Evolutionary conservation across 1,140 invertebrate species (phyloP).

Genomic region (Caenorhabditis brenneri): DNA sequence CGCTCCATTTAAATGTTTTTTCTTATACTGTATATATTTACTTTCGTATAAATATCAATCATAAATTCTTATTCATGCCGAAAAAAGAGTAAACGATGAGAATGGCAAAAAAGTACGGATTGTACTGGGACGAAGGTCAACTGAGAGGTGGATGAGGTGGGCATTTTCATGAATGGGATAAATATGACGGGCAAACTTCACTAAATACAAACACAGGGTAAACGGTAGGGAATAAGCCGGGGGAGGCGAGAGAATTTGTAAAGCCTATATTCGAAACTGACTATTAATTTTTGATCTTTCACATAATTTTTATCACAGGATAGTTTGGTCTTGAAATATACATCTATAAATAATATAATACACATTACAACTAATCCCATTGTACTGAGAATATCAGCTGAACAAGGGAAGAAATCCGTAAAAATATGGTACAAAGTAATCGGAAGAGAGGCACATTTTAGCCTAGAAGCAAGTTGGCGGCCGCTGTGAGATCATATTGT

Average conservation of each 20-base stretch:
- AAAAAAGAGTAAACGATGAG: not conserved
- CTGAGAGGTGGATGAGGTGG: not conserved
- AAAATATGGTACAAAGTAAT: not conserved
- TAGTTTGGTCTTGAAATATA: not conserved
- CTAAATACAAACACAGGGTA: not conserved
- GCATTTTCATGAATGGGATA: not conserved
- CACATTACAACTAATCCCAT: not conserved
- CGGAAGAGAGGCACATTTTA: not conserved
- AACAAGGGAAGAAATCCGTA: not conserved
- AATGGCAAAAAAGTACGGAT: not conserved
- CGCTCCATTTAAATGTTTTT: not conserved
- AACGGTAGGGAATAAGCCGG: not conserved
- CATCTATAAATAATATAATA: conserved; percentile 20
- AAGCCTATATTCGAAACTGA: not conserved
- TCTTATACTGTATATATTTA: not conserved
- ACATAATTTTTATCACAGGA: conserved; percentile 4
- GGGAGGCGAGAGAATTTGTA: not conserved
- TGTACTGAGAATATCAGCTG: not conserved
- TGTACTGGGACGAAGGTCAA: conserved; percentile 8
- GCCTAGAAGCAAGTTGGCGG: conserved; percentile 45
- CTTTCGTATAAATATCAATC: not conserved
- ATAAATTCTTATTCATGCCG: not conserved
- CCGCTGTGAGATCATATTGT: conserved; percentile 55
- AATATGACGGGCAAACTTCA: not conserved
- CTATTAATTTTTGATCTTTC: not conserved